These are phyloP conservation scores for Nanorana parkeri DNA, from an alignment of 2,113 vertebrate species.

Conservation along the genomic window DNA sequence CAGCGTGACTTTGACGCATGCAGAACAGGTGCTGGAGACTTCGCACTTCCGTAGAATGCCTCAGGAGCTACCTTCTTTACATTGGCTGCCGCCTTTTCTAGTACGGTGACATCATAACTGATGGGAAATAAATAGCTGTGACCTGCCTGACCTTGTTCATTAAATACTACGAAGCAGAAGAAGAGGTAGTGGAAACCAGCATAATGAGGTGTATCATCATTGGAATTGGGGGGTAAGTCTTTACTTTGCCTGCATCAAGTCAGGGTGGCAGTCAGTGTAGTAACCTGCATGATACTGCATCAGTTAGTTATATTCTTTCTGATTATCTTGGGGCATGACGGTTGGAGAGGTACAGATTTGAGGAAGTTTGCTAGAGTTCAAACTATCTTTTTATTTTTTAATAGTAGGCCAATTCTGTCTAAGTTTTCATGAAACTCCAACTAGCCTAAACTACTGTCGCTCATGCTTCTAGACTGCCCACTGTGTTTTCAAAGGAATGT, in stretches of 20 bases:
- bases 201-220: conserved; percentile 14
- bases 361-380: too few relatives aligned
- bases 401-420: too few relatives aligned
- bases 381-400: too few relatives aligned
- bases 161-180: conserved; percentile 69
- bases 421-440: too few relatives aligned
- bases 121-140: conserved; percentile 59
- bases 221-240: conserved; percentile 30
- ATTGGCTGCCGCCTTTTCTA: conserved; percentile 15
- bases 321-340: too few relatives aligned
- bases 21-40: conserved; percentile 65
- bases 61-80: fast-evolving
- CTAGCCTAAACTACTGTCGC: too few relatives aligned
- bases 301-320: too few relatives aligned
- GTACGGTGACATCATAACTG: conserved; percentile 10
- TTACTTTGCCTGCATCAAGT: not conserved
- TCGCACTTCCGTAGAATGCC: not conserved
- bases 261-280: not conserved
- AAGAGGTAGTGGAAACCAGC: not conserved
- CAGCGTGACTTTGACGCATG: not conserved
- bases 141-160: conserved; percentile 74
- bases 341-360: too few relatives aligned
- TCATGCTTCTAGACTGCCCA: too few relatives aligned
- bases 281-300: too few relatives aligned
- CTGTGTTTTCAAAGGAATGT: too few relatives aligned